Conservation (phyloP, 2,888 invertebrate species). For the Drosophila melanosoma region DNA sequence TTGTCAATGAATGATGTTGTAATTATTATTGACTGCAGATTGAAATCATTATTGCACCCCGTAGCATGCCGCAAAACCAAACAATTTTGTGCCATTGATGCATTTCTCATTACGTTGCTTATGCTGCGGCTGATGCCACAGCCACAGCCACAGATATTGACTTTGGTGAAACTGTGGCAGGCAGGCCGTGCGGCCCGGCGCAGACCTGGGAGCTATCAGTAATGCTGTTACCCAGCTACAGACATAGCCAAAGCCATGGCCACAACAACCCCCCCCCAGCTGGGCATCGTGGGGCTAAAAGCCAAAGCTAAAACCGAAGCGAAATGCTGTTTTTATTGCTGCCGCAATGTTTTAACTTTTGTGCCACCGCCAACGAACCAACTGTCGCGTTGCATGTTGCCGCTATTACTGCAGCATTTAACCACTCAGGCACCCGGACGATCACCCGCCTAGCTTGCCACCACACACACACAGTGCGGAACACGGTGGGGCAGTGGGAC, state of each 20-base stretch:
- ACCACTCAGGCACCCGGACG: constrained; percentile 67
- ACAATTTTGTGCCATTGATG: constrained; percentile 63
- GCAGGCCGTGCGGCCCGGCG: constrained; percentile 10
- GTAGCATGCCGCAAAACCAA: constrained; percentile 32
- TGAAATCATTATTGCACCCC: constrained; percentile 12
- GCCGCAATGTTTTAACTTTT: constrained; percentile 79
- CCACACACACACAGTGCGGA: constrained; percentile 8
- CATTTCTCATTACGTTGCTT: constrained; percentile 61
- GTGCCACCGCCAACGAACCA: constrained; percentile 43
- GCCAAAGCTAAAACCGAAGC: constrained; percentile 51
- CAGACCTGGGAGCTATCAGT: constrained; percentile 56
- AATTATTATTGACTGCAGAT: constrained; percentile 39
- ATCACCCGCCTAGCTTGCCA: constrained; percentile 26
- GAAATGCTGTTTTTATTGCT: constrained; percentile 77
- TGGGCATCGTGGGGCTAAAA: constrained; percentile 12
- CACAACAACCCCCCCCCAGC: constrained; percentile 19
- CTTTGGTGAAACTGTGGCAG: constrained; percentile 71
- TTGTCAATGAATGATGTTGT: constrained; percentile 14
- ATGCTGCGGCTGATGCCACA: constrained; percentile 49
- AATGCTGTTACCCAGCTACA: constrained; percentile 49
- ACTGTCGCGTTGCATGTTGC: constrained; percentile 80
- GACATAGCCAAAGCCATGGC: constrained; percentile 43
- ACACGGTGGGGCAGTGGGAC: constrained; percentile 38
- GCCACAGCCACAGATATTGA: constrained; percentile 73
- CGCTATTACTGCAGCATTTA: constrained; percentile 80